Conservation (phyloP, 2,888 invertebrate species). For the Stegophylla sp. region DNA sequence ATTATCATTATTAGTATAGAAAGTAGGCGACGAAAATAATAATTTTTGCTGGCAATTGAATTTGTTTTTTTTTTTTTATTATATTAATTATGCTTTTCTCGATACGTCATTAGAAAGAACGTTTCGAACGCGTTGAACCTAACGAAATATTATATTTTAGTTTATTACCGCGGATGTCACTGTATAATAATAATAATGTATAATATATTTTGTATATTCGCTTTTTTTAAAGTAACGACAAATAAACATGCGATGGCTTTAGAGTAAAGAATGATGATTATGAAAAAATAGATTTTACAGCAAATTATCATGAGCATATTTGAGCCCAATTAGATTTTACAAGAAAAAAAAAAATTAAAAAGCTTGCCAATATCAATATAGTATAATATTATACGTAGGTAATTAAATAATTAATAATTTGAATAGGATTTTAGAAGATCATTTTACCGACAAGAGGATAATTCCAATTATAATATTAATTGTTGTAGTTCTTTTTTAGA, state of each 20-base stretch:
- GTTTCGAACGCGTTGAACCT: too few species aligned
- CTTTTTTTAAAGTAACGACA: neutral
- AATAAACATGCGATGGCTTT: neutral
- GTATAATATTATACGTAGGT: too few species aligned
- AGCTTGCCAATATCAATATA: neutral
- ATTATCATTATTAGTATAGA: too few species aligned
- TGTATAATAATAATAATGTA: neutral
- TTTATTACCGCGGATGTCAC: neutral
- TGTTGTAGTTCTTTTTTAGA: too few species aligned
- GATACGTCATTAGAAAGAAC: too few species aligned
- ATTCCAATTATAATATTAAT: too few species aligned
- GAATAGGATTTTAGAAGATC: neutral
- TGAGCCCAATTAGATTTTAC: neutral
- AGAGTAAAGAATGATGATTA: neutral
- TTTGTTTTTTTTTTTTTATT: too few species aligned
- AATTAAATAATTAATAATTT: neutral
- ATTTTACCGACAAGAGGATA: too few species aligned
- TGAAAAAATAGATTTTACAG: neutral
- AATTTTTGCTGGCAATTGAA: neutral
- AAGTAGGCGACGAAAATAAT: neutral
- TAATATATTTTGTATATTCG: neutral
- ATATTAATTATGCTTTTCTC: neutral
- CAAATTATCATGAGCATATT: neutral
- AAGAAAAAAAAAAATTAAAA: neutral
- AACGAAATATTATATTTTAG: neutral